A percentile compares a stretch with the other conserved stretches of the same genome.
Conservation (phyloP, 64 coral and sea anemone species). For the Montipora foliosa region DNA sequence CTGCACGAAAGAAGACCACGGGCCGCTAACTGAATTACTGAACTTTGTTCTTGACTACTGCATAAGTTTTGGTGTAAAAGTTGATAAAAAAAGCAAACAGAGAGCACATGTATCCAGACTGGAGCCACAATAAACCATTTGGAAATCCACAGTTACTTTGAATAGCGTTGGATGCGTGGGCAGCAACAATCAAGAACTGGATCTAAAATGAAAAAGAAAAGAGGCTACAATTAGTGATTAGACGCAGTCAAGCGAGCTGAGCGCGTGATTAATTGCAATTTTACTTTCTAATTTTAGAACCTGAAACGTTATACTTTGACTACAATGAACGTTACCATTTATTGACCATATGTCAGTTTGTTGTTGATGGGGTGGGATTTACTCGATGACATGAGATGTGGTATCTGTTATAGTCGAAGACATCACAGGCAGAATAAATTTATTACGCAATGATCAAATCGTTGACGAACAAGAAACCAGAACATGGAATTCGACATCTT, state of each 20-base stretch:
- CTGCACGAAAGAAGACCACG: neutral
- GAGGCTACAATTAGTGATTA: slow-evolving; percentile 4
- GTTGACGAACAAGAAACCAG: too few relatives aligned
- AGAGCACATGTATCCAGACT: slow-evolving; percentile 71
- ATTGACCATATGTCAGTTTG: too few relatives aligned
- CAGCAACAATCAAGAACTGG: slow-evolving; percentile 50
- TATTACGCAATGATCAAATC: too few relatives aligned
- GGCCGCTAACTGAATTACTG: neutral
- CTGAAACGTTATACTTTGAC: too few relatives aligned
- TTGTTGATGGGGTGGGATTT: too few relatives aligned
- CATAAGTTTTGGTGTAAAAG: slow-evolving; percentile 70
- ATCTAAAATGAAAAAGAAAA: slow-evolving; percentile 49
- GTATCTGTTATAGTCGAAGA: too few relatives aligned
- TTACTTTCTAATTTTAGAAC: too few relatives aligned
- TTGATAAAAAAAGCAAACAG: slow-evolving; percentile 64
- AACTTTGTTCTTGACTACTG: slow-evolving; percentile 36
- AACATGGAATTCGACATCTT: too few relatives aligned
- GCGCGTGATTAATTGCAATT: neutral
- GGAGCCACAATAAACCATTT: slow-evolving; percentile 71
- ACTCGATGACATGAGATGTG: too few relatives aligned
- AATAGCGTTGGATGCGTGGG: slow-evolving; percentile 65
- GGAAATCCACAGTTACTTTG: slow-evolving; percentile 76
- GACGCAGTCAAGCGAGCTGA: neutral
- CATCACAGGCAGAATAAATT: too few relatives aligned
- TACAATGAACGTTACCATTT: too few relatives aligned